These are phyloP conservation scores for Pyrochroa serraticornis DNA, from an alignment of 2,888 invertebrate genomes.

Conservation along the genomic window DNA sequence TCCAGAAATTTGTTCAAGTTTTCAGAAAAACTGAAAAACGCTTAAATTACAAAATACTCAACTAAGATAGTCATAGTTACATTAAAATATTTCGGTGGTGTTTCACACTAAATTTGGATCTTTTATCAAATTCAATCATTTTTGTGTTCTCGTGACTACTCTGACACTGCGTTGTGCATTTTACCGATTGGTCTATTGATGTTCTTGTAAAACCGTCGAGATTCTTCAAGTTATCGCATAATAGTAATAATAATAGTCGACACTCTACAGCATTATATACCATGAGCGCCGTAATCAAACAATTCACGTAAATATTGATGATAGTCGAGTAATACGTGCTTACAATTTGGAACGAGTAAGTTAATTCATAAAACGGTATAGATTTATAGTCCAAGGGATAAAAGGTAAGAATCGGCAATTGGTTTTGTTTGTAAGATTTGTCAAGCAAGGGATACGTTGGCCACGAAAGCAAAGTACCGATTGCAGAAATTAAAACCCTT, in stretches of 20 bases:
- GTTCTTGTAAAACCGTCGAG: not conserved
- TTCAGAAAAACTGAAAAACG: not conserved
- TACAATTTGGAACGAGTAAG: too few species aligned
- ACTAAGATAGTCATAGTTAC: not conserved
- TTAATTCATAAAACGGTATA: too few species aligned
- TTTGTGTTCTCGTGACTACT: not conserved
- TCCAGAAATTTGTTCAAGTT: not conserved
- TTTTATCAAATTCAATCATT: not conserved
- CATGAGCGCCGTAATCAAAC: not conserved
- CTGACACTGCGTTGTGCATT: not conserved
- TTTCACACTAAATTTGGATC: not conserved
- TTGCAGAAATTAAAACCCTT: not conserved
- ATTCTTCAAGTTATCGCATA: not conserved
- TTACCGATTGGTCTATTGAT: not conserved
- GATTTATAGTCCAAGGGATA: too few species aligned
- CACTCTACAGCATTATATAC: not conserved
- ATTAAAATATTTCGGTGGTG: conserved; percentile 9
- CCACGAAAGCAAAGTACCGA: too few species aligned
- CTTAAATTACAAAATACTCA: not conserved
- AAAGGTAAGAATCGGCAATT: too few species aligned
- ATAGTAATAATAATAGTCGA: too few species aligned
- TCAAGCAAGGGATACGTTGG: too few species aligned
- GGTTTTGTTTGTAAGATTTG: too few species aligned
- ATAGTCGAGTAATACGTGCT: too few species aligned
- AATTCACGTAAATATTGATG: too few species aligned